Evolutionary conservation across 64 coral and sea anemone species (phyloP).

Genomic region (Hydrozoanthus tunicans): DNA sequence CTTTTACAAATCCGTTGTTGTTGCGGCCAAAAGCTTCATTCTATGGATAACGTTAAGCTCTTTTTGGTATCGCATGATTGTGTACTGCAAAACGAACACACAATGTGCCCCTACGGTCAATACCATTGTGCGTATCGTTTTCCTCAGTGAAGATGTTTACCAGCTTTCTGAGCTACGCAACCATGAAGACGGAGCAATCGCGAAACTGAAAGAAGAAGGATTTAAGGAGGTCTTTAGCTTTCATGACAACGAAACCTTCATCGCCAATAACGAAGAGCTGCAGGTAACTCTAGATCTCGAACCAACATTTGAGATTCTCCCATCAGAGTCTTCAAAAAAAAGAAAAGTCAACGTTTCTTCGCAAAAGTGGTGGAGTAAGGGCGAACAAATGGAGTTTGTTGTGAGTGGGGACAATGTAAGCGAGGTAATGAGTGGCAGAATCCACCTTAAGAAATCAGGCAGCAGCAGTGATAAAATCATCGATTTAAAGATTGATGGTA

Average conservation of each 20-base stretch:
- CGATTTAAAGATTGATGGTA: no score
- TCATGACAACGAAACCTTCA: neutral
- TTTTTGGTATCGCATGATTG: neutral
- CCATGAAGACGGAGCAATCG: neutral
- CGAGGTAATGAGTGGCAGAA: no score
- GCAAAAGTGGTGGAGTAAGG: neutral
- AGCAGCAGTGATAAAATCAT: no score
- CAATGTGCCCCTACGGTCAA: neutral
- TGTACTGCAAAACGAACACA: neutral
- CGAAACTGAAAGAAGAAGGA: neutral
- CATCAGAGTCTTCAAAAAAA: neutral
- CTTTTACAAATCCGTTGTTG: neutral
- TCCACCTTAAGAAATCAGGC: no score
- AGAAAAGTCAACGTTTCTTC: neutral
- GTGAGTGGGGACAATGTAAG: neutral
- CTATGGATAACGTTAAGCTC: neutral
- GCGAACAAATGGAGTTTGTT: conserved; percentile 3
- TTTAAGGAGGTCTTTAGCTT: neutral
- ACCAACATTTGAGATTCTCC: neutral
- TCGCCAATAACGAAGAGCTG: neutral
- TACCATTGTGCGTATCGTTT: neutral
- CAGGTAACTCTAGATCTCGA: neutral
- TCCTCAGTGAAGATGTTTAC: conserved; percentile 6
- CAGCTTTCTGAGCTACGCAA: neutral
- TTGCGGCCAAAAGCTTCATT: neutral